These are phyloP conservation scores for Lutraria lutraria DNA, from an alignment of 2,888 invertebrate species.

Conservation along the genomic window DNA sequence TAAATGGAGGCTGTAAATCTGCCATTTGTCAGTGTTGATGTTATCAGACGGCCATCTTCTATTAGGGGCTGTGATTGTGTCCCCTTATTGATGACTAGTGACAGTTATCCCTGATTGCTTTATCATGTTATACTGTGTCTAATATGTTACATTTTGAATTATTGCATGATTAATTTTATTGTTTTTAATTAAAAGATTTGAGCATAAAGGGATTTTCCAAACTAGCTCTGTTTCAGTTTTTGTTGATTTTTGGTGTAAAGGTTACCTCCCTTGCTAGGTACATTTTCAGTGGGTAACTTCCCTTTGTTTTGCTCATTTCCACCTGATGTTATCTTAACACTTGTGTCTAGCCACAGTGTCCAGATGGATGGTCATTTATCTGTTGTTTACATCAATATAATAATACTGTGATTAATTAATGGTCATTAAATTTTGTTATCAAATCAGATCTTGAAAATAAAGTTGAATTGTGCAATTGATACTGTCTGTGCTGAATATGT, in stretches of 20 bases:
- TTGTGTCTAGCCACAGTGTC: slow-evolving; percentile 16
- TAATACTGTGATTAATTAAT: slow-evolving; percentile 35
- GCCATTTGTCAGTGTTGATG: slow-evolving; percentile 41
- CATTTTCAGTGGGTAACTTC: background rate
- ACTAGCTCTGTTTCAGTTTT: background rate
- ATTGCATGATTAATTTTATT: background rate
- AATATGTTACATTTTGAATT: background rate
- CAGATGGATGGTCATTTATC: background rate
- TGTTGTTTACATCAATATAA: slow-evolving; percentile 23
- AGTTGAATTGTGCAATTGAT: background rate
- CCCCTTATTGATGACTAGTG: background rate
- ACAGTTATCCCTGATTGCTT: background rate
- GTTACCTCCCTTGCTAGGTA: slow-evolving; percentile 1
- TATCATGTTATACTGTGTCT: background rate
- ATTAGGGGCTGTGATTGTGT: background rate
- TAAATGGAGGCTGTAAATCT: slow-evolving; percentile 51
- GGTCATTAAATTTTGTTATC: slow-evolving; percentile 31
- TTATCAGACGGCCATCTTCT: slow-evolving; percentile 23
- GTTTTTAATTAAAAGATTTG: background rate
- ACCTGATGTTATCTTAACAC: background rate
- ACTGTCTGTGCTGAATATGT: background rate
- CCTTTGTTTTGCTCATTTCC: background rate
- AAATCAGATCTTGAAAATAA: background rate
- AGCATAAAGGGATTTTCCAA: background rate
- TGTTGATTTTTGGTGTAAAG: background rate